Conservation (phyloP, 1,140 invertebrate species). For the Heliconius himera region DNA sequence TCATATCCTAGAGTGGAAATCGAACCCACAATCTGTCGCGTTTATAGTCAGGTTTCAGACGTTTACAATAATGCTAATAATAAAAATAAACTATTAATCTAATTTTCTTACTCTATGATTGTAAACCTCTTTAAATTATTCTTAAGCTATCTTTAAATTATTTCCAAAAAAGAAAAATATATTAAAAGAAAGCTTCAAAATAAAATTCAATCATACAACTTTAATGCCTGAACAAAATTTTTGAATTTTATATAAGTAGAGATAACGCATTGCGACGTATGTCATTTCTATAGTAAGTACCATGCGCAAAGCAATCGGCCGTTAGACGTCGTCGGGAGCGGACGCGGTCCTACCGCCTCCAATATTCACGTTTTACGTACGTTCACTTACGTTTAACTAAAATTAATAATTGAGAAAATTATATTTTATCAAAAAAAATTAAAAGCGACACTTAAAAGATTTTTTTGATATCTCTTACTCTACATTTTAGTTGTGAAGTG, state of each 20-base stretch:
- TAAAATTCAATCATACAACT: not conserved
- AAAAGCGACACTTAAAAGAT: not conserved
- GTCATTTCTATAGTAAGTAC: conserved; percentile 54
- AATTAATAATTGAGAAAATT: not conserved
- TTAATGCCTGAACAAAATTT: conserved; percentile 15
- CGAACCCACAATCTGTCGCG: not conserved
- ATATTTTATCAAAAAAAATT: not conserved
- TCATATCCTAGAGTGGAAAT: not conserved
- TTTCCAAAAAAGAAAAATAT: not conserved
- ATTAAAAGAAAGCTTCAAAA: not conserved
- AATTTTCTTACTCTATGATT: too few relatives aligned
- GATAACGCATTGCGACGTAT: conserved; percentile 75
- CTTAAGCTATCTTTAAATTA: not conserved
- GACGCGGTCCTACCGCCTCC: conserved; percentile 26
- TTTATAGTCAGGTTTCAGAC: too few relatives aligned
- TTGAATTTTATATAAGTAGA: conserved; percentile 40
- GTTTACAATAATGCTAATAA: too few relatives aligned
- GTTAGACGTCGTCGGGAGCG: conserved; percentile 25
- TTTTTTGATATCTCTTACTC: not conserved
- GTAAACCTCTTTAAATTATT: too few relatives aligned
- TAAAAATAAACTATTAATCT: too few relatives aligned
- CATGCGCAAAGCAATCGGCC: conserved; percentile 73
- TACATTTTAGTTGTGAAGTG: not conserved
- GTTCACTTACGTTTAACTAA: not conserved
- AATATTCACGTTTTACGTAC: not conserved